Evolutionary conservation across 1,140 invertebrate genomes (phyloP).

Genomic region (Drosophila dunni): DNA sequence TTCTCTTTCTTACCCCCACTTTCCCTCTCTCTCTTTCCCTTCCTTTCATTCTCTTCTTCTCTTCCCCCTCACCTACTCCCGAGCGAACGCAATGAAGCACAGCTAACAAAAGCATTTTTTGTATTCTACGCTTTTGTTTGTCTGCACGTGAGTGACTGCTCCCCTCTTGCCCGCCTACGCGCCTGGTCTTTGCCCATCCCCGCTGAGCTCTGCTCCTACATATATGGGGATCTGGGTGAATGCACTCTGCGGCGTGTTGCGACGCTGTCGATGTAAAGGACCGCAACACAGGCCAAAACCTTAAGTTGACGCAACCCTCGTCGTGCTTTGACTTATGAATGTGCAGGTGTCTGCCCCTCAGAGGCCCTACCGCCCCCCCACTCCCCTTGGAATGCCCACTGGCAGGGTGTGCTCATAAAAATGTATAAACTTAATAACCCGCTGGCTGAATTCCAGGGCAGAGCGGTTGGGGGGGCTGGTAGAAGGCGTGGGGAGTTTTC

Average conservation of each 20-base stretch:
- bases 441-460: conserved; percentile 28
- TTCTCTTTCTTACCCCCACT: conserved; percentile 15
- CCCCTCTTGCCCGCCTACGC: neutral
- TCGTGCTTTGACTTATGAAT: conserved; percentile 47
- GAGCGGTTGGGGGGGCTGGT: neutral
- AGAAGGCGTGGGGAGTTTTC: neutral
- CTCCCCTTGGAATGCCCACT: no score
- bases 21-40: conserved; percentile 17
- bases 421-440: conserved; percentile 55
- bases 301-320: conserved; percentile 33
- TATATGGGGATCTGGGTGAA: conserved; percentile 61
- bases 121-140: conserved; percentile 64
- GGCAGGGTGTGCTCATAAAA: conserved; percentile 39
- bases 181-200: neutral
- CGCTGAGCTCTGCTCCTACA: neutral
- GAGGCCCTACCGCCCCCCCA: neutral
- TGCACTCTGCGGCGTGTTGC: conserved; percentile 61
- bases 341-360: conserved; percentile 14
- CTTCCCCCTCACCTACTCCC: neutral
- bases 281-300: conserved; percentile 21
- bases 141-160: conserved; percentile 65
- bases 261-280: conserved; percentile 58
- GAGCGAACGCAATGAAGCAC: conserved; percentile 68
- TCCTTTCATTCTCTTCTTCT: neutral
- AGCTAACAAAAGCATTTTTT: conserved; percentile 67